Base-by-base conservation (phyloP, 2,888 invertebrate species). In the Griposia aprilina region DNA sequence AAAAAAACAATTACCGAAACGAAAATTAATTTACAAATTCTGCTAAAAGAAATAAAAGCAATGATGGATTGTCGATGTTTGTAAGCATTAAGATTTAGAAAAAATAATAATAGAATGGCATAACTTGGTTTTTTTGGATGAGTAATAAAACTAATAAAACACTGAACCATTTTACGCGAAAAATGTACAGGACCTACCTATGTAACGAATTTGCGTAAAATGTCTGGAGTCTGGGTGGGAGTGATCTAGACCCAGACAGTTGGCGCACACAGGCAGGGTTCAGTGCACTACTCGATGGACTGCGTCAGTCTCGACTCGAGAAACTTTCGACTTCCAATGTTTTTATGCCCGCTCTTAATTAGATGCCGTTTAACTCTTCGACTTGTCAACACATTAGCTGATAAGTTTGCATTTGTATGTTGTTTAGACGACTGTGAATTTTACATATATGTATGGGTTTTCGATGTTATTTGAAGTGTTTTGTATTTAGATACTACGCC, bases 221-320 rank as follows among this genome's bases (percentile, higher is more conserved):
- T 83, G 91, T 90, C 90, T 90, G 78, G 84, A 87, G 90, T 90
- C 89, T 90, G 81, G 89, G 77, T 82, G 84, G 83, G 83, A 87
- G 83, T 89, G 85, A 88, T 89, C 88, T 90, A 90, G 92, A 88
- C 82, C 84, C 89, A 91, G 91, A 91, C 91, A 84, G 86, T 73
- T 80, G 87, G 83, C 86, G 84, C 74, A 83, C 77, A 80, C 82
- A 73, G 86, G 66, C 73, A 74, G 87, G 84, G 91, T 91, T 92
- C 92, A 92, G 85, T 92, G 92, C 91, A 91, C 92, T 77, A 66
- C 65, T 74, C 87, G 80, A 84, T 90, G 86, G 83, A 76, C 86
- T 86, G 77, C 88, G 85, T 84, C 89, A 83, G 85, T 86, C 89
- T 89, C 89, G 87, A 86, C 87, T 77, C 70, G 78, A 82, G 69